phyloP scores from a whole-genome alignment of 1,140 invertebrate species.

The Oryctes rhinoceros region DNA sequence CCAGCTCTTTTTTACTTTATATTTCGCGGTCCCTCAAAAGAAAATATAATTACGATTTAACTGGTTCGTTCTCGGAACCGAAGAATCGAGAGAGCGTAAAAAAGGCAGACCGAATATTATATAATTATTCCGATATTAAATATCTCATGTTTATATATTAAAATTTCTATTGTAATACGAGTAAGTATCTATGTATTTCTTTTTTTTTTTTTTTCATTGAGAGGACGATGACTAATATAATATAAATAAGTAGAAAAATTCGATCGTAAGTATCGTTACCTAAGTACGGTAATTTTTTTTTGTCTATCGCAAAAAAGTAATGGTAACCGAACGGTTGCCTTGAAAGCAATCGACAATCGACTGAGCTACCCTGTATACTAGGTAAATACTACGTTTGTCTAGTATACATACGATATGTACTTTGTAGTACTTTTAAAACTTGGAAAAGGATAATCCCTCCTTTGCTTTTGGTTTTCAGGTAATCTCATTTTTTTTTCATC shows the following conservation, averaged over 20 bases:
- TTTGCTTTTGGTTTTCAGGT: background rate
- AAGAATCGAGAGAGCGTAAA: background rate
- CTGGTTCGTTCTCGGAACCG: background rate
- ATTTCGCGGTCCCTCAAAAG: background rate
- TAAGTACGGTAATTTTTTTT: background rate
- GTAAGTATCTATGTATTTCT: too few relatives aligned
- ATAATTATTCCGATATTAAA: background rate
- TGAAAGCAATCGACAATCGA: background rate
- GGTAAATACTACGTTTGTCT: too few relatives aligned
- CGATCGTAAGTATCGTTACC: background rate
- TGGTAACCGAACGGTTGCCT: background rate
- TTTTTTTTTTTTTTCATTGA: background rate
- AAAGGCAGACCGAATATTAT: background rate
- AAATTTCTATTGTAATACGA: background rate
- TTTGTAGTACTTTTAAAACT: background rate
- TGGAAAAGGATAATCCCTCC: background rate
- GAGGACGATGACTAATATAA: background rate
- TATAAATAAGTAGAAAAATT: background rate
- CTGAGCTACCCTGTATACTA: background rate
- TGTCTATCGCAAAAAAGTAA: background rate
- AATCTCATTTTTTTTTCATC: constrained; percentile 21
- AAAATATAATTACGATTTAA: constrained; percentile 1
- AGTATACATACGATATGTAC: too few relatives aligned
- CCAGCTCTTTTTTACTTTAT: background rate
- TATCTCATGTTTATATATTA: background rate